phyloP scores from a whole-genome alignment of 2,113 vertebrate species.

The Zosterops lateralis region DNA sequence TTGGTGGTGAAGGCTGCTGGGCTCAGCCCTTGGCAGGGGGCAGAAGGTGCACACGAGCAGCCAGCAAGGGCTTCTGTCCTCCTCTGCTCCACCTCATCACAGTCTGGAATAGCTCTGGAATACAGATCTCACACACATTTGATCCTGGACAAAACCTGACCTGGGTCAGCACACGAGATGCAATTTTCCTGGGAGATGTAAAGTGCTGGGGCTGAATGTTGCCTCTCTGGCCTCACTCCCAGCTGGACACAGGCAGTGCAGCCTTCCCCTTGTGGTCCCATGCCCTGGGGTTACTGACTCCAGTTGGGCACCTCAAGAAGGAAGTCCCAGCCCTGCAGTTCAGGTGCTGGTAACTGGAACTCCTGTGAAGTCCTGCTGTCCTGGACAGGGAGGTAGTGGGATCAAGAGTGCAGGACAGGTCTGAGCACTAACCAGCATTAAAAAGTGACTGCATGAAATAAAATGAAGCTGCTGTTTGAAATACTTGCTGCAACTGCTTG shows the following conservation, averaged over 20 bases:
- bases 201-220: background rate
- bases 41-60: background rate
- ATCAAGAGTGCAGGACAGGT: background rate
- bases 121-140: background rate
- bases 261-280: background rate
- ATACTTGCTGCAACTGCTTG: background rate
- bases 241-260: background rate
- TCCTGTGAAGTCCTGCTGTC: background rate
- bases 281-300: background rate
- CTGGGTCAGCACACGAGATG: fast-evolving
- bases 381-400: background rate
- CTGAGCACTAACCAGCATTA: background rate
- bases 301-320: background rate
- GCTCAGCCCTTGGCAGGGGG: background rate
- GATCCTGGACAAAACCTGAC: background rate
- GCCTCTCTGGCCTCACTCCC: background rate
- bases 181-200: background rate
- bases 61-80: background rate
- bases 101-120: background rate
- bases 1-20: background rate
- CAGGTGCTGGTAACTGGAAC: background rate
- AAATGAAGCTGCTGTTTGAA: background rate
- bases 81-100: background rate
- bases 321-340: background rate
- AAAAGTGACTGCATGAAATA: background rate